These are phyloP conservation scores for Tapera naevia DNA, from an alignment of 2,797 vertebrate species.

Conservation along the genomic window DNA sequence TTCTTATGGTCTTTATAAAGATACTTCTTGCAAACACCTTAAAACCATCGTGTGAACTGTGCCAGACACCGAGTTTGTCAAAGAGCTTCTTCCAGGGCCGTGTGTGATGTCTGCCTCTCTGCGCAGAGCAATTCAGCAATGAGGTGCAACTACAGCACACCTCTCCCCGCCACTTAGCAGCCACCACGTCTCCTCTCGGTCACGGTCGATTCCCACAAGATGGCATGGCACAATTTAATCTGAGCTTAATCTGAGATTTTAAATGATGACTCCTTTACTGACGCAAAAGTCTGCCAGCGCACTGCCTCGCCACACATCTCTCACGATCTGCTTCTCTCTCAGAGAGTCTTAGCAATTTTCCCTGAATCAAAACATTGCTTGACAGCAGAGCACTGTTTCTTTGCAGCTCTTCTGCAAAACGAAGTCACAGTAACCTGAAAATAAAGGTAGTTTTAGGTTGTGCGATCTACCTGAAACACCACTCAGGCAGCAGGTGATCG, in stretches of 20 bases:
- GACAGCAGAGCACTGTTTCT: not conserved
- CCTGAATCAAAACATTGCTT: not conserved
- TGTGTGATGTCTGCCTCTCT: not conserved
- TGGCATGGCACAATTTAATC: not conserved
- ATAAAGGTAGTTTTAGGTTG: not conserved
- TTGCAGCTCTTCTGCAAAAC: not conserved
- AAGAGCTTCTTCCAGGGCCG: not conserved
- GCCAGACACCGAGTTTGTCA: not conserved
- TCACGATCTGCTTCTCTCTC: not conserved
- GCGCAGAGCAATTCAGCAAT: accelerated
- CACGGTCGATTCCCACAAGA: not conserved
- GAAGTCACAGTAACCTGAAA: not conserved
- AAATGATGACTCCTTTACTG: slow-evolving; percentile 1
- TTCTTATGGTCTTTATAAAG: not conserved
- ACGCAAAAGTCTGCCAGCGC: not conserved
- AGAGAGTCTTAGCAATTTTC: not conserved
- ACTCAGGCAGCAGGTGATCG: not conserved
- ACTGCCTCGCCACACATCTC: not conserved
- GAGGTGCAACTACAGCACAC: not conserved
- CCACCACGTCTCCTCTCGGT: not conserved
- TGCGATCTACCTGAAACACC: not conserved
- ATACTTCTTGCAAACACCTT: slow-evolving; percentile 15
- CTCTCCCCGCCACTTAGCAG: not conserved
- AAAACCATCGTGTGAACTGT: slow-evolving; percentile 33
- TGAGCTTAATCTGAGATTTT: slow-evolving; percentile 35